Evolutionary conservation across 1,140 invertebrate species (phyloP), one percentile per base, ranked within the genome.

Genomic region (Drosophila nikananu): DNA sequence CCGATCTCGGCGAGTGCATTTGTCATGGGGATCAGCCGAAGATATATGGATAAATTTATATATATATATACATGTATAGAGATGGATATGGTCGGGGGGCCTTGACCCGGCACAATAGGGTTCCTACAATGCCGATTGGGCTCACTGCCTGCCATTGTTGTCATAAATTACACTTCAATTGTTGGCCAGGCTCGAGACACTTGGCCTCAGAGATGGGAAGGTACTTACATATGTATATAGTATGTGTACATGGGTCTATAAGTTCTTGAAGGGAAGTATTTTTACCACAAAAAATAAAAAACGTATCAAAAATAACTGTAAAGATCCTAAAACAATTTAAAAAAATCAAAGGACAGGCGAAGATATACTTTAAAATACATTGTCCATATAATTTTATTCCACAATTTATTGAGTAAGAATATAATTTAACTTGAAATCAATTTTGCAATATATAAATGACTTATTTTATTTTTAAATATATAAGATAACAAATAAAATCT

Each of bases 81-180:
- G 19, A 8, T 9, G 1, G 32, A 8, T 27, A 37, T 67, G 64
- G 62, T 64, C 65, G 58, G 64, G 74, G 78, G 61, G 58, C 59
- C 59, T 63, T 73, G 70, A 73, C 70, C 70, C 27, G 54, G 68
- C 46, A 73, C 70, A 60, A 71, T 71, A 59, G 65, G 54, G 19
- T 49, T 5, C 23, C 51, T 25, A 42, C 42, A 73, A 59, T 27
- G 44, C 17, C 52, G 17, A 30, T 52, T 52, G 35, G 44, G 3
- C 10, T 68, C 65, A 67, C 25, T 68, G 60, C 70, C 52, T 39
- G 54, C n/a, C 70, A 89, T 87, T 87, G 84, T 89, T 87, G 84
- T 84, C 84, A 84, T 87, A 87, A 87, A 87, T 87, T 87, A 87
- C 84, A 87, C 84, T 78, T 81, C 84, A 89, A 87, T 89, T 87